Percentiles rank a stretch among this genome's conserved stretches.
phyloP scores from a whole-genome alignment of 2,888 invertebrate genomes.

The Cataglyphis albicans region DNA sequence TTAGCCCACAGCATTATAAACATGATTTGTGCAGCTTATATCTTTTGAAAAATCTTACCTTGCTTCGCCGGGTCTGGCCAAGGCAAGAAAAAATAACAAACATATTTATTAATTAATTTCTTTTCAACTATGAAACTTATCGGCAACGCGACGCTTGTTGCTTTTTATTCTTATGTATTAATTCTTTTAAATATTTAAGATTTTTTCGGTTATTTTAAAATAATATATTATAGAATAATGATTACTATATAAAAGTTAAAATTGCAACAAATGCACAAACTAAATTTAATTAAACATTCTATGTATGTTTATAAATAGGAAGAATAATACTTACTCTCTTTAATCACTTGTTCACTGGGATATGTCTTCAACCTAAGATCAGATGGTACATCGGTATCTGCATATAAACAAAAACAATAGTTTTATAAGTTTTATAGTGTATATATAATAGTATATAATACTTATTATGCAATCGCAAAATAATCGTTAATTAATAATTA shows the following conservation, averaged over 20 bases:
- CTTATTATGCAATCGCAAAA: neutral
- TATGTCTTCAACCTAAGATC: conserved; percentile 91
- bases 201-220: neutral
- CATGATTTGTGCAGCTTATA: conserved; percentile 47
- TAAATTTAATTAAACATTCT: conserved; percentile 14
- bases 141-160: neutral
- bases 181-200: neutral
- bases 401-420: conserved; percentile 41
- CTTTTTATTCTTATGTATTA: neutral
- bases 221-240: neutral
- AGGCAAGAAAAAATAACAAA: conserved; percentile 81
- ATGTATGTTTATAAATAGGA: neutral
- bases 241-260: conserved; percentile 12
- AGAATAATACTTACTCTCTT: conserved; percentile 91
- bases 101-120: conserved; percentile 76
- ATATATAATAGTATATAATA: neutral
- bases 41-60: conserved; percentile 79
- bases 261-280: conserved; percentile 44
- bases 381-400: conserved; percentile 79
- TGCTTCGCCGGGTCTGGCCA: conserved; percentile 82
- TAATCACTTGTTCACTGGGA: conserved; percentile 92
- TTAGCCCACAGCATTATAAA: conserved; percentile 65
- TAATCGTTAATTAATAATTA: conserved; percentile 20
- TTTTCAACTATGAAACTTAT: conserved; percentile 13
- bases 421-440: neutral